Conservation (phyloP, 2,113 vertebrate species). For the Grammomys dolichurus region DNA sequence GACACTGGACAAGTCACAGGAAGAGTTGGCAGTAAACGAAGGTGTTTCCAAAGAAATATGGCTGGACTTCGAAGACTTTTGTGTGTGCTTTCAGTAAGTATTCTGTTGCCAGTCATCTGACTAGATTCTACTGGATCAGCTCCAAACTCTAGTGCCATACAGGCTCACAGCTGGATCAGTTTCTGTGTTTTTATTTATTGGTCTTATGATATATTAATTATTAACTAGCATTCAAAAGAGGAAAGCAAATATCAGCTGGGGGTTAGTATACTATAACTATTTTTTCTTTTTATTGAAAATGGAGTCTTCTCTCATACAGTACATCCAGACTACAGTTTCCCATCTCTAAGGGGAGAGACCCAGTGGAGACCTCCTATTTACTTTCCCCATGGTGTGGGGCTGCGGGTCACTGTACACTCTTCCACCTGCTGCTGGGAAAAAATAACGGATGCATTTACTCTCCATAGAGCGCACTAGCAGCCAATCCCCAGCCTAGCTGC, state of each 20-base stretch:
- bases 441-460: neutral
- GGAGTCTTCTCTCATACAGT: too few species aligned
- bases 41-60: slow-evolving; percentile 89
- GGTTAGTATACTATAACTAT: neutral
- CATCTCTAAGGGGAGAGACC: neutral
- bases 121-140: neutral
- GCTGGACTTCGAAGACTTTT: slow-evolving; percentile 93
- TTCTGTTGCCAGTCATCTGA: neutral
- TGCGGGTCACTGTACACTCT: neutral
- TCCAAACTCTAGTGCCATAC: neutral
- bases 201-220: neutral
- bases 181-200: neutral
- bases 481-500: neutral
- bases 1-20: slow-evolving; percentile 76
- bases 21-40: slow-evolving; percentile 76
- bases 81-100: slow-evolving; percentile 94
- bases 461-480: neutral
- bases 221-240: slow-evolving; percentile 1
- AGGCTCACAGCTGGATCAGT: neutral
- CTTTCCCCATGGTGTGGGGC: too few species aligned
- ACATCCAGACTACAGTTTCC: neutral
- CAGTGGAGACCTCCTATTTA: neutral
- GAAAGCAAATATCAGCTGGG: neutral
- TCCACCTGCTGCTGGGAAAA: neutral
- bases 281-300: neutral